These are phyloP conservation scores for Nomada fabriciana DNA, from an alignment of 2,888 invertebrate genomes.

Conservation along the genomic window DNA sequence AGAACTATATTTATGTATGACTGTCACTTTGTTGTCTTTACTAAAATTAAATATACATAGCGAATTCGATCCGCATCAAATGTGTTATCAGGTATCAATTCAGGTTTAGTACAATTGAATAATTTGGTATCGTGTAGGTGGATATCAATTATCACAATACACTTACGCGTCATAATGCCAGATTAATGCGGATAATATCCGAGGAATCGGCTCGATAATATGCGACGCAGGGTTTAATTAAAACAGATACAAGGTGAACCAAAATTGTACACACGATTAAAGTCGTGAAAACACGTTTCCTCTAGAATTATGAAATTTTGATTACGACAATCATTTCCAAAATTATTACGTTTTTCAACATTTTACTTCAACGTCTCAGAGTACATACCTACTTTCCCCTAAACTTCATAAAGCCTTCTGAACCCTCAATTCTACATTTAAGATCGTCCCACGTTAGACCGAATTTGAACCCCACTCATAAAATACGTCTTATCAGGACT, in stretches of 20 bases:
- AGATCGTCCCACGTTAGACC: not conserved
- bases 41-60: not conserved
- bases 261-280: too few species aligned
- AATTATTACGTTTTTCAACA: too few species aligned
- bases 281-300: too few species aligned
- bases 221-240: not conserved
- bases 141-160: constrained; percentile 25
- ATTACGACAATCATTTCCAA: too few species aligned
- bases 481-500: not conserved
- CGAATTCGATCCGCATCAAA: not conserved
- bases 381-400: too few species aligned
- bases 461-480: not conserved
- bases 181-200: not conserved
- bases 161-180: constrained; percentile 17
- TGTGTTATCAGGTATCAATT: not conserved
- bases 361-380: too few species aligned
- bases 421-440: too few species aligned
- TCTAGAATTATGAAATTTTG: too few species aligned
- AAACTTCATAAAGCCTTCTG: too few species aligned
- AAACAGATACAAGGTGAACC: not conserved
- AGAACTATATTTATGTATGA: too few species aligned
- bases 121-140: not conserved
- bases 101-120: constrained; percentile 4
- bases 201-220: not conserved
- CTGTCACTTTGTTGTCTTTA: not conserved